These are phyloP conservation scores for Catharus ustulatus DNA, from an alignment of 2,797 vertebrate species.

Conservation along the genomic window DNA sequence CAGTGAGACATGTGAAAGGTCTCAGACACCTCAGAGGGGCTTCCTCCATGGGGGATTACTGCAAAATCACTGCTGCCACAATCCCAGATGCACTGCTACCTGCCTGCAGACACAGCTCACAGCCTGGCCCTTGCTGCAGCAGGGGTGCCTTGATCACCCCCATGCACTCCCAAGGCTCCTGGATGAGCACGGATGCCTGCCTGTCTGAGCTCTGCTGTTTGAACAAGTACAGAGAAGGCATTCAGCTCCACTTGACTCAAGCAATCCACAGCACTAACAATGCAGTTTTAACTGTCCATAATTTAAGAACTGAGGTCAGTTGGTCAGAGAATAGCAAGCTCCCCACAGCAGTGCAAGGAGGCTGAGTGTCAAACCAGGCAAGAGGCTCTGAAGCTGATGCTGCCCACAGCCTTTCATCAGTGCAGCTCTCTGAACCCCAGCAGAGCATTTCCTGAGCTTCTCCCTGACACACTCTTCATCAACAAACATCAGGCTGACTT, in stretches of 20 bases:
- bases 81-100: not conserved
- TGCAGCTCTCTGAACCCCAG: not conserved
- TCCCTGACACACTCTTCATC: not conserved
- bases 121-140: not conserved
- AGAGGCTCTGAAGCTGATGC: not conserved
- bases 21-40: not conserved
- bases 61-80: not conserved
- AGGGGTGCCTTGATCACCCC: too few species aligned
- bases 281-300: not conserved
- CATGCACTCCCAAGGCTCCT: not conserved
- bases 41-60: not conserved
- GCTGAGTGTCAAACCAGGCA: not conserved
- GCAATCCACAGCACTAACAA: not conserved
- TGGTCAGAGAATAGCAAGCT: not conserved
- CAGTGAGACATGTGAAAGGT: not conserved
- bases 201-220: not conserved
- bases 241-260: not conserved
- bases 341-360: not conserved
- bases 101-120: not conserved
- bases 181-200: not conserved
- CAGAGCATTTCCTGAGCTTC: fast-evolving
- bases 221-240: not conserved
- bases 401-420: not conserved
- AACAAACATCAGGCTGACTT: not conserved
- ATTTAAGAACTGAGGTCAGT: not conserved